phyloP scores from a whole-genome alignment of 2,888 invertebrate genomes.

The Calliscelio sp. region DNA sequence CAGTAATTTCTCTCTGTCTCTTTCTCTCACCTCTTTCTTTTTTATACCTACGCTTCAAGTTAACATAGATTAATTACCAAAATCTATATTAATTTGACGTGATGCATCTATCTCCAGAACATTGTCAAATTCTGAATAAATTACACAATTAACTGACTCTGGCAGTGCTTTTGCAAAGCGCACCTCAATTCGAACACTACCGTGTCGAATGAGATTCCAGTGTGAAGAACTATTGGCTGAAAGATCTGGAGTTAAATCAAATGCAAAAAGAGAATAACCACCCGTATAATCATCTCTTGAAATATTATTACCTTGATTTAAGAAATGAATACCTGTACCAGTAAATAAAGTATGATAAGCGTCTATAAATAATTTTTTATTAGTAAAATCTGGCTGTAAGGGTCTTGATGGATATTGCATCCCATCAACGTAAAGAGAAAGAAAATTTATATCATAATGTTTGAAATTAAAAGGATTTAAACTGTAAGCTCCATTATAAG shows the following conservation, averaged over 20 bases:
- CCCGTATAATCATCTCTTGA: constrained; percentile 60
- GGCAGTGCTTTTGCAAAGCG: constrained; percentile 73
- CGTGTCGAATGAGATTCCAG: constrained; percentile 72
- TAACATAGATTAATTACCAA: constrained; percentile 10
- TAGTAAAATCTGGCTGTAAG: constrained; percentile 70
- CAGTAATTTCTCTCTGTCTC: too few species aligned
- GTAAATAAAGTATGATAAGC: constrained; percentile 77
- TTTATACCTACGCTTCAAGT: not conserved
- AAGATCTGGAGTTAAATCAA: constrained; percentile 78
- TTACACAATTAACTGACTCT: constrained; percentile 62
- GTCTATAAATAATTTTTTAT: constrained; percentile 63
- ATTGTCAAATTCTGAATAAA: constrained; percentile 79
- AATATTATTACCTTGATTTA: constrained; percentile 73
- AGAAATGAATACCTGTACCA: constrained; percentile 71
- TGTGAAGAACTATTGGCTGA: constrained; percentile 68
- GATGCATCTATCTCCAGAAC: constrained; percentile 77
- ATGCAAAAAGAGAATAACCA: constrained; percentile 75
- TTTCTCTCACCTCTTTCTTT: not conserved
- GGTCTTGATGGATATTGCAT: constrained; percentile 68
- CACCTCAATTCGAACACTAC: constrained; percentile 76
- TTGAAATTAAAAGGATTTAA: constrained; percentile 72
- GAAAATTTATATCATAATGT: constrained; percentile 47
- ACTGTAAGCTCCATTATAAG: constrained; percentile 68
- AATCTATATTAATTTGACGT: constrained; percentile 39
- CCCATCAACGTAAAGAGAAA: constrained; percentile 21